Evolutionary conservation across 2,888 invertebrate genomes (phyloP), one percentile per base, ranked within the genome.

Genomic region (Trissolcus brochymenae): DNA sequence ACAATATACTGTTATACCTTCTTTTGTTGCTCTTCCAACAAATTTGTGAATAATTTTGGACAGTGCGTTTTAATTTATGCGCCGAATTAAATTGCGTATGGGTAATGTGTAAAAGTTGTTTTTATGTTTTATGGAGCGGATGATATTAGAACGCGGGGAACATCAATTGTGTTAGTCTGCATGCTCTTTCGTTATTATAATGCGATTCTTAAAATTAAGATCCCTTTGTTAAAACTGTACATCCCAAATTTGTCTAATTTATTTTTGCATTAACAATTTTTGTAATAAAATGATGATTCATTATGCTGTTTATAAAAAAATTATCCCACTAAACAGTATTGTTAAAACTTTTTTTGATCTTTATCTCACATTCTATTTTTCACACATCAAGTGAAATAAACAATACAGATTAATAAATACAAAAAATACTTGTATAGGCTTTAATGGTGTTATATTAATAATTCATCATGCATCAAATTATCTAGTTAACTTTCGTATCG

Each of bases 11-110:
- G 74, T 59, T 21, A 55, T 43, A 66, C 57, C 29, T 73, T 19
- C 53, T 55, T 73, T 73, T 66, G 65, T 66, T 70, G 50, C 57
- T 57, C 62, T 68, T 76, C 54, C 72, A 70, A 77, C 71, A 76
- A 71, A 67, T 72, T 76, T 72, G 62, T 53, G 71, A 76, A 76
- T 72, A 72, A 72, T 72, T 71, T 67, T 25, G 59, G 64, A 56
- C 64, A 35, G 55, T 54, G 72, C 40, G 40, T 64, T 72, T 46
- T 71, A 68, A 77, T 77, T 67, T 77, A 77, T 77, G 64, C 43
- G 43, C 55, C 54, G 50, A 50, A 67, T 72, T 72, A 64, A 67
- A 72, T 77, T 72, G 60, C 64, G 64, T 71, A 67, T 64, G 59
- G 61, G 54, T 71, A 66, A 60, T 66, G 75, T 68, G 49, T 67